These are phyloP conservation scores for Crax fasciolata DNA, from an alignment of 2,797 vertebrate species.

Conservation along the genomic window DNA sequence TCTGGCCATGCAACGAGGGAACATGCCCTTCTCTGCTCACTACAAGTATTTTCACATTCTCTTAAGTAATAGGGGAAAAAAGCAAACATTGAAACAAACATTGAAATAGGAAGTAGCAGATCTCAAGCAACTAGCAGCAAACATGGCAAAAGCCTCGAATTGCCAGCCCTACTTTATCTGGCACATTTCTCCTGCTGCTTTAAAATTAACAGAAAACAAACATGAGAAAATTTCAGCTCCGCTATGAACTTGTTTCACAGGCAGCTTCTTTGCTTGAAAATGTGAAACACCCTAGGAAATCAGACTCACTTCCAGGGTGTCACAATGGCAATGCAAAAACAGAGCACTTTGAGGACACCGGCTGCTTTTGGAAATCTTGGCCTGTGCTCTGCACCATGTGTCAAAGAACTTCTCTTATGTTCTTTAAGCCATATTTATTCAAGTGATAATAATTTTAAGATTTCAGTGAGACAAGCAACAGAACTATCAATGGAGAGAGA, in stretches of 20 bases:
- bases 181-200: background rate
- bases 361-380: slow-evolving; percentile 23
- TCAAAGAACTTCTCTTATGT: background rate
- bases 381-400: background rate
- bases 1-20: background rate
- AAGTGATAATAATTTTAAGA: slow-evolving; percentile 41
- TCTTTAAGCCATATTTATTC: slow-evolving; percentile 37
- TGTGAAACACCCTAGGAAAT: background rate
- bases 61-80: background rate
- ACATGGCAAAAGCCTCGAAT: background rate
- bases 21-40: background rate
- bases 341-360: background rate
- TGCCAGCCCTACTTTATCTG: background rate
- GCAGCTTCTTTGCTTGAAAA: slow-evolving; percentile 7
- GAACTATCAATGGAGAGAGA: slow-evolving; percentile 16
- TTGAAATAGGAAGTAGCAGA: background rate
- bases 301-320: background rate
- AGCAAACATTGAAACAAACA: background rate
- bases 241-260: background rate
- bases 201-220: slow-evolving; percentile 12
- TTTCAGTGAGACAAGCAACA: slow-evolving; percentile 38
- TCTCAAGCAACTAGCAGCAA: background rate
- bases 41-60: background rate
- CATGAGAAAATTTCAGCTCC: background rate
- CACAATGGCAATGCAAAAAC: background rate